A percentile compares a stretch with the other conserved stretches of the same genome.
Conservation (phyloP, 2,113 vertebrate genomes). For the Leptobrachium ailaonicum region DNA sequence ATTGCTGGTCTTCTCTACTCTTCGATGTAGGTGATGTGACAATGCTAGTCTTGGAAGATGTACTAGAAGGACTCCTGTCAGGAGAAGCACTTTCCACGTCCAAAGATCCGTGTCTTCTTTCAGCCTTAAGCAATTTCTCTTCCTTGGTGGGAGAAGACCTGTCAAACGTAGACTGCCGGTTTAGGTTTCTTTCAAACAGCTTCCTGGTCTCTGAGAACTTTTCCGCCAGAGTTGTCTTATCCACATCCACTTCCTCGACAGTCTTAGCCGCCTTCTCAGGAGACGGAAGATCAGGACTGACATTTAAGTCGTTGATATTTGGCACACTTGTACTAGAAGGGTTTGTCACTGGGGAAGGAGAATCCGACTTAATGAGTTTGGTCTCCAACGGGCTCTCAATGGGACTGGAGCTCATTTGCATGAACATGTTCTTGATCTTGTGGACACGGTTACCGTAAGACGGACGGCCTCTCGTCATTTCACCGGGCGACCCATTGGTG, state of each 20-base stretch:
- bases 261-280: slow-evolving; percentile 72
- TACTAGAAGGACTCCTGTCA: slow-evolving; percentile 54
- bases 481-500: slow-evolving; percentile 76
- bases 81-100: slow-evolving; percentile 49
- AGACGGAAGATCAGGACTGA: slow-evolving; percentile 63
- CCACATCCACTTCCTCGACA: slow-evolving; percentile 79
- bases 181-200: slow-evolving; percentile 83
- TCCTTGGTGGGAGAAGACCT: slow-evolving; percentile 72
- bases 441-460: slow-evolving; percentile 84
- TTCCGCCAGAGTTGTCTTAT: slow-evolving; percentile 85
- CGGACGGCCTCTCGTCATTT: slow-evolving; percentile 73
- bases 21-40: background rate
- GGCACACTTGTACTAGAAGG: slow-evolving; percentile 67
- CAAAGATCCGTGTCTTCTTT: slow-evolving; percentile 54
- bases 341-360: slow-evolving; percentile 63
- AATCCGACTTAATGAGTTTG: slow-evolving; percentile 70
- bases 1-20: slow-evolving; percentile 58
- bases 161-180: slow-evolving; percentile 72
- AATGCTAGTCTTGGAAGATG: slow-evolving; percentile 40
- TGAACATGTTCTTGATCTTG: slow-evolving; percentile 91
- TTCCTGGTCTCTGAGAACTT: slow-evolving; percentile 91
- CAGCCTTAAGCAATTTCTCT: slow-evolving; percentile 59
- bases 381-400: slow-evolving; percentile 75
- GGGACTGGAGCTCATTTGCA: slow-evolving; percentile 82
- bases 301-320: slow-evolving; percentile 67